These are phyloP conservation scores for Ia io DNA, from an alignment of 2,113 vertebrate species.

Conservation along the genomic window DNA sequence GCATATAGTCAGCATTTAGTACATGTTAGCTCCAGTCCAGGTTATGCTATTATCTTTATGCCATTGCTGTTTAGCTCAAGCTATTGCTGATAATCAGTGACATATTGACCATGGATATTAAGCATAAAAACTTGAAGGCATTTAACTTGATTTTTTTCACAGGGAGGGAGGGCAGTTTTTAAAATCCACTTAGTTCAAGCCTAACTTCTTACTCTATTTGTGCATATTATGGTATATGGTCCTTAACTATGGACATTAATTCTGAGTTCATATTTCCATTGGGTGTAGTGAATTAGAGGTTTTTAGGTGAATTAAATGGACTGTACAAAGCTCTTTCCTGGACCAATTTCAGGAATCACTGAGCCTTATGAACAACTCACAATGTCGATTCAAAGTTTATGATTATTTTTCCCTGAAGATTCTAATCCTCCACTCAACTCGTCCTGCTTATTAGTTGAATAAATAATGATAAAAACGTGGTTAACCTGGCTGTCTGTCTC, in stretches of 20 bases:
- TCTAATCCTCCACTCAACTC: not conserved
- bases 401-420: slow-evolving; percentile 8
- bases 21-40: not conserved
- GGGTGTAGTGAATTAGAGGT: slow-evolving; percentile 30
- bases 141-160: not conserved
- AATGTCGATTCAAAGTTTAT: slow-evolving; percentile 31
- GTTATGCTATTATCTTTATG: not conserved
- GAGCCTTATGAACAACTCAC: slow-evolving; percentile 26
- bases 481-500: not conserved
- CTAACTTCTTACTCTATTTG: slow-evolving; percentile 24
- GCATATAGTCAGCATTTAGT: not conserved
- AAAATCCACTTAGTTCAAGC: slow-evolving; percentile 26
- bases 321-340: not conserved
- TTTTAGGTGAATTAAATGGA: slow-evolving; percentile 37
- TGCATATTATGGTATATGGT: not conserved
- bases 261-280: slow-evolving; percentile 37
- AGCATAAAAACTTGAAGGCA: not conserved
- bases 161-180: not conserved
- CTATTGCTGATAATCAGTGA: not conserved
- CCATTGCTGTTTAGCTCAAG: not conserved
- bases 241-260: slow-evolving; percentile 18
- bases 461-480: not conserved
- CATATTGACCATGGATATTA: not conserved
- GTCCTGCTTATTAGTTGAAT: not conserved
- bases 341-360: slow-evolving; percentile 40